phyloP scores from a whole-genome alignment of 2,113 vertebrate genomes.

The Mustela lutreola region DNA sequence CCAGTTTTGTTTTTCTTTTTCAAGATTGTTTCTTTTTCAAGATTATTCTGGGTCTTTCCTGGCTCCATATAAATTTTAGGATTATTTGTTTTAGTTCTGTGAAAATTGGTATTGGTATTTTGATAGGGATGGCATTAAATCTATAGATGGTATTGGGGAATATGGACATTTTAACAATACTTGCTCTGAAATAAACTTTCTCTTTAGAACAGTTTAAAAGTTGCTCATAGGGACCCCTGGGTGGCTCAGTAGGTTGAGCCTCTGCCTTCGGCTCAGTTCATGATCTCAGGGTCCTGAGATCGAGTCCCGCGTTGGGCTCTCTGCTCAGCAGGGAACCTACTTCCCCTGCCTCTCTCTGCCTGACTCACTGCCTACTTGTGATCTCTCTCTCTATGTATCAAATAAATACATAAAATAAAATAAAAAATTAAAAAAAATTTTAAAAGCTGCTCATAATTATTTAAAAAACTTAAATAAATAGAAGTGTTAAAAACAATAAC shows the following conservation, averaged over 20 bases:
- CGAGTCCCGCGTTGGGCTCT: no score
- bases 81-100: neutral
- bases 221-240: neutral
- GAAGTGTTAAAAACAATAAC: neutral
- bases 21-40: neutral
- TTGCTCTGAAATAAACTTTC: neutral
- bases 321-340: no score
- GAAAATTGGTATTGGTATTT: neutral
- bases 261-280: no score
- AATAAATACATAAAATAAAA: no score
- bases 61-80: neutral
- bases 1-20: neutral
- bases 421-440: no score
- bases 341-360: no score
- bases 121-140: neutral
- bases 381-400: no score
- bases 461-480: neutral
- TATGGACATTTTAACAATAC: neutral
- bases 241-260: no score
- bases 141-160: neutral
- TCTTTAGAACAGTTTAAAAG: neutral
- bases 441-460: neutral
- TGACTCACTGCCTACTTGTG: no score
- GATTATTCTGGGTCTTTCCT: neutral
- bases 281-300: no score